Evolutionary conservation across 2,113 vertebrate species (phyloP).

Genomic region (Bubo scandiacus): DNA sequence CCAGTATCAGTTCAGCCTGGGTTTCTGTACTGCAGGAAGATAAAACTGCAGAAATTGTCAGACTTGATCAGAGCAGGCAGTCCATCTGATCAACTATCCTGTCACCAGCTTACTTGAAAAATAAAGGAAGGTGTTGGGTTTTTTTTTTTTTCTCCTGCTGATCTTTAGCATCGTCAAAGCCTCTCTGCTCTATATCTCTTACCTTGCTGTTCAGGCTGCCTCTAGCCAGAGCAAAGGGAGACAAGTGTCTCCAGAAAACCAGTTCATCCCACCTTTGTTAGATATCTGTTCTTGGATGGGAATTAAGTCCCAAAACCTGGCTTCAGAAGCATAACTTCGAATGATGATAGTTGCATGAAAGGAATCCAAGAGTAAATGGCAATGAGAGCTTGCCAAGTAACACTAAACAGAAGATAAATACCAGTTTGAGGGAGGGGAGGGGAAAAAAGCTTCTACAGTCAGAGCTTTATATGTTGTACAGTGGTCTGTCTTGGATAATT

Average conservation of each 20-base stretch:
- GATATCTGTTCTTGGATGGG: background rate
- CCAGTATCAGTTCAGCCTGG: background rate
- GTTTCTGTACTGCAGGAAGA: background rate
- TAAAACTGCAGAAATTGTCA: slow-evolving; percentile 15
- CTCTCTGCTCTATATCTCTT: background rate
- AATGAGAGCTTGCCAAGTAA: background rate
- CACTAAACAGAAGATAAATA: background rate
- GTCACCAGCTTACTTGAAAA: slow-evolving; percentile 7
- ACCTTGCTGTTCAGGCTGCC: background rate
- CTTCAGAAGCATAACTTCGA: background rate
- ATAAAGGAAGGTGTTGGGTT: background rate
- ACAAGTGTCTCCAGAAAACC: background rate
- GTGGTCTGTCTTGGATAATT: background rate
- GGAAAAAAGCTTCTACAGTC: background rate
- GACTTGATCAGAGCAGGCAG: background rate
- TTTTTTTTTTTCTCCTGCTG: background rate
- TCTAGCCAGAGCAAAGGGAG: background rate
- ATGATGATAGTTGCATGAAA: background rate
- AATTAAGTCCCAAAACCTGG: background rate
- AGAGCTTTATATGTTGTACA: background rate
- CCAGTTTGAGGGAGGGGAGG: background rate
- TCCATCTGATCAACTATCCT: background rate
- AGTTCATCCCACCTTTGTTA: background rate
- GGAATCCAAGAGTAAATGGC: background rate
- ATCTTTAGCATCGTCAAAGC: background rate